These are phyloP conservation scores for Pantherophis guttatus DNA, from an alignment of 2,113 vertebrate species.

Conservation along the genomic window DNA sequence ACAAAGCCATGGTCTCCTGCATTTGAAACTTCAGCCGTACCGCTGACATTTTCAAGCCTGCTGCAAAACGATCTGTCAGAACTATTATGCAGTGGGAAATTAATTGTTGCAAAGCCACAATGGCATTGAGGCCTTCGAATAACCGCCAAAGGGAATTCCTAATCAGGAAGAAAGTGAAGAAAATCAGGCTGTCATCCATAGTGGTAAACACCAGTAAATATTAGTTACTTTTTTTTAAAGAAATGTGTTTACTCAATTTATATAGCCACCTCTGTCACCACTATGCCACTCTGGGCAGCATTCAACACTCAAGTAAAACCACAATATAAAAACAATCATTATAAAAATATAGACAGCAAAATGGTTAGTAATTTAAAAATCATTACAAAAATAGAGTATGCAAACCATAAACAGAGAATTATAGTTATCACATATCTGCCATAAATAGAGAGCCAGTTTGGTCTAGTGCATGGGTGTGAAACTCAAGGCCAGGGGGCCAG, in stretches of 20 bases:
- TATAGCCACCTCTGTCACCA: not conserved
- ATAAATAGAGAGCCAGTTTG: no score
- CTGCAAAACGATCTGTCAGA: conserved; percentile 68
- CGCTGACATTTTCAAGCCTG: conserved; percentile 24
- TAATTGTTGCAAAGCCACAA: conserved; percentile 79
- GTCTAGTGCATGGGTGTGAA: no score
- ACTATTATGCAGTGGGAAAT: conserved; percentile 71
- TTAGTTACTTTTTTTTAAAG: not conserved
- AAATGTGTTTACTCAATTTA: not conserved
- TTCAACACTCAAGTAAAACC: not conserved
- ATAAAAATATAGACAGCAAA: not conserved
- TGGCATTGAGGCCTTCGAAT: conserved; percentile 77
- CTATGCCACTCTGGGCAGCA: not conserved
- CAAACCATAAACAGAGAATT: not conserved
- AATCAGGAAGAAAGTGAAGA: not conserved
- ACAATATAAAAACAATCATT: not conserved
- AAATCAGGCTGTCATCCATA: not conserved
- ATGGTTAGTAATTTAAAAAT: not conserved
- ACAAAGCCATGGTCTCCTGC: conserved; percentile 72
- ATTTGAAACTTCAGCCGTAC: not conserved
- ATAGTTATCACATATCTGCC: not conserved
- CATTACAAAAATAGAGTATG: not conserved
- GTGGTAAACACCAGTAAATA: fast-evolving
- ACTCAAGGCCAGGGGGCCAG: no score
- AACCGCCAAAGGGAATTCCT: conserved; percentile 91